Evolutionary conservation across 2,888 invertebrate species (phyloP).

Genomic region (Eremobia ochroleuca): DNA sequence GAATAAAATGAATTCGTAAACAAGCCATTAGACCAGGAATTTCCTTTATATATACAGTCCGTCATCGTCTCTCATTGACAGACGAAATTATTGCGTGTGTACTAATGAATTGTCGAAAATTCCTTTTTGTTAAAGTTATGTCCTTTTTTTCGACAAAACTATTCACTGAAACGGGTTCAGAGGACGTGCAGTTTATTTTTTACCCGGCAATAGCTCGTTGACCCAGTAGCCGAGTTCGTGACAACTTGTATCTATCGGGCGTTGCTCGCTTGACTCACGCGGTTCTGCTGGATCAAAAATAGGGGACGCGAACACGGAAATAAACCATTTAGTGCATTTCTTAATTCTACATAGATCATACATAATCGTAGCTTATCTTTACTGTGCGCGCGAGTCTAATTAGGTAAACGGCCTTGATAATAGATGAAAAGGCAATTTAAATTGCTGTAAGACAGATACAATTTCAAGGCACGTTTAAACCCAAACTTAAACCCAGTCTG

Average conservation of each 20-base stretch:
- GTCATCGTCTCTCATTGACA: conserved; percentile 13
- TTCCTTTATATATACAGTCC: conserved; percentile 32
- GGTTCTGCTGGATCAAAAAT: conserved; percentile 57
- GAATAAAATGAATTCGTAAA: conserved; percentile 33
- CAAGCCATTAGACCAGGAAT: conserved; percentile 27
- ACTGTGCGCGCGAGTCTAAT: conserved; percentile 3
- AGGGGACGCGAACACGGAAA: conserved; percentile 66
- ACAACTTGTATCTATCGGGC: conserved; percentile 79
- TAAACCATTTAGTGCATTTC: conserved; percentile 58
- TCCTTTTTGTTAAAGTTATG: conserved; percentile 17
- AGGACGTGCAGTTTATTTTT: conserved; percentile 62
- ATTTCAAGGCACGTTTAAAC: conserved; percentile 25
- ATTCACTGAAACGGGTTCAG: conserved; percentile 46
- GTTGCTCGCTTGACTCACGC: conserved; percentile 66
- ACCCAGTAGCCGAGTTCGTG: conserved; percentile 87
- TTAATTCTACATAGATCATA: conserved; percentile 33
- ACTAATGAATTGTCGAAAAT: conserved; percentile 11
- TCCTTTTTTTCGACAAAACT: conserved; percentile 44
- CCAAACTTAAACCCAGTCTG: neutral
- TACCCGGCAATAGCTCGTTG: conserved; percentile 79
- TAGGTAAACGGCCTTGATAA: conserved; percentile 18
- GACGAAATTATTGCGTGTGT: conserved; percentile 6
- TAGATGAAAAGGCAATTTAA: conserved; percentile 11
- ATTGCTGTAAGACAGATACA: conserved; percentile 14
- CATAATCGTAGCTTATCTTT: conserved; percentile 35